Evolutionary conservation across 2,113 vertebrate species (phyloP), one percentile per base, ranked within the genome.

Genomic region (Pitta sordida): DNA sequence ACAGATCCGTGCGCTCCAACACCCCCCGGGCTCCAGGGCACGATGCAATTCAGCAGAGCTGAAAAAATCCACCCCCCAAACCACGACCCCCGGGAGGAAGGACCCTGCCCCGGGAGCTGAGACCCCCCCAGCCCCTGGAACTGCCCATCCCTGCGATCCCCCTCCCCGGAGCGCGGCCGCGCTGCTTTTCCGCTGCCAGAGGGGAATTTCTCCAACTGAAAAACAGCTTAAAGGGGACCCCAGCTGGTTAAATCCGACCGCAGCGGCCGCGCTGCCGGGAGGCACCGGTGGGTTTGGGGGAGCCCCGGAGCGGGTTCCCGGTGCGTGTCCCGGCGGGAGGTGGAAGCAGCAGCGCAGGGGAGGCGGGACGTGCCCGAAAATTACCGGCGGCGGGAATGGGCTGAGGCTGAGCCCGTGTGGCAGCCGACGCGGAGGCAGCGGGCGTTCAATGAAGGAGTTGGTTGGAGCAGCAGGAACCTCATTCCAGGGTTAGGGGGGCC

Each of bases 261-360:
- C 86, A 15, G 11, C 5, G 32, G 43, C 59, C 10, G 94, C 11
- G 17, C 69, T 14, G 60, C 4, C 5, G 5, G 20, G 55, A 29
- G 43, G 64, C 13, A 26, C 23, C 3, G 8, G 5, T 0, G 88
- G 68, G 59, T 34, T 52, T 13, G 0, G 85, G 68, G 55, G 39
- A 27, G 14, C 53, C 15, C 37, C 4, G 11, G 17, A 0, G 14
- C 0, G 8, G 68, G 27, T 12, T 37, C 37, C 62, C 0, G 10
- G 17, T 11, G 1, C 15, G 2, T 3, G 74, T 64, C 18, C 70
- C 70, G 6, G 3, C 2, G 3, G 8, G 26, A 6, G 13, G 5
- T 1, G 70, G 48, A 9, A 27, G 32, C 15, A 0, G n/a, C 12
- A 1, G 56, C 3, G 2, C n/a, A 0, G 15, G 30, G 41, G 7